These are phyloP conservation scores for Canis aureus DNA, from an alignment of 2,113 vertebrate species.

Conservation along the genomic window DNA sequence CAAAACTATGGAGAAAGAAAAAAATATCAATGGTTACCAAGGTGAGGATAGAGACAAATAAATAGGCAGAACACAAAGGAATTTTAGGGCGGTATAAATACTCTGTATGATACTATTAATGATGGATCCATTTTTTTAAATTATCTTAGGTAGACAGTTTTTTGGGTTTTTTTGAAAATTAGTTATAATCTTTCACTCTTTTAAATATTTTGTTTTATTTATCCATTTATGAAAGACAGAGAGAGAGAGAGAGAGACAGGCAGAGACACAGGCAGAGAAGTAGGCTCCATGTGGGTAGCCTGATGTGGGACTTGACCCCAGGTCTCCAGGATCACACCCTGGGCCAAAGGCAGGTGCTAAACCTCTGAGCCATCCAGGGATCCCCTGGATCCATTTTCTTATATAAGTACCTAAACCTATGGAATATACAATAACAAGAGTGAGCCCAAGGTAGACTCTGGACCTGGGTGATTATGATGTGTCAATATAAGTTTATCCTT, in stretches of 20 bases:
- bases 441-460: background rate
- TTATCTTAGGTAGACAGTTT: too few species aligned
- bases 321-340: too few species aligned
- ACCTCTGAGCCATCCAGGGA: too few species aligned
- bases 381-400: background rate
- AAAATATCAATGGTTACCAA: background rate
- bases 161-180: too few species aligned
- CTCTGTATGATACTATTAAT: background rate
- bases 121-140: background rate
- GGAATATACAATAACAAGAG: background rate
- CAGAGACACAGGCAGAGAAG: too few species aligned
- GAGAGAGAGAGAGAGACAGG: too few species aligned
- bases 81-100: background rate
- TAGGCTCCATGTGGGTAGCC: too few species aligned
- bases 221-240: too few species aligned
- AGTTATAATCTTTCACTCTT: too few species aligned
- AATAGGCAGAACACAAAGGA: background rate
- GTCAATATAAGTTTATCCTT: background rate
- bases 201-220: too few species aligned
- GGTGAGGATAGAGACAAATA: background rate
- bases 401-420: background rate
- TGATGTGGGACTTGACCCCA: too few species aligned
- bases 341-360: too few species aligned
- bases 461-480: background rate
- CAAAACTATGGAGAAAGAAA: background rate